Evolutionary conservation across 2,113 vertebrate genomes (phyloP), one percentile per base, ranked within the genome.

Genomic region (Progne subis): DNA sequence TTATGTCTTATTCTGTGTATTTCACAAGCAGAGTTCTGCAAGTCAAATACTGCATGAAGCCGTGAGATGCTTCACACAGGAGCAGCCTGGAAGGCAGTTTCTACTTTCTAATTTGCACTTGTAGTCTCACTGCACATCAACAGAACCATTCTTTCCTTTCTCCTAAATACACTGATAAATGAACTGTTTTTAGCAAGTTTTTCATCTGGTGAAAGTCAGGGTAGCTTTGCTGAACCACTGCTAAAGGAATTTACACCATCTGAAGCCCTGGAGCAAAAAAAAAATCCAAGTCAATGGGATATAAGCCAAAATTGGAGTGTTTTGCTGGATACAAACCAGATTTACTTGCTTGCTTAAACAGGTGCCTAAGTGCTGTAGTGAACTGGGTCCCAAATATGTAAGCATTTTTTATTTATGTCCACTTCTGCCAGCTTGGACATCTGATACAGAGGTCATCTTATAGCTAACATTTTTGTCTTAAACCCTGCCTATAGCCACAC

Each of bases 381-480:
- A 92, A 77, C 8, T 49, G n/a, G 23, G 37, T 44, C 49, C 76
- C 85, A 90, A 90, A 90, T 72, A 78, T 10, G 1, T 55, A 19
- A 65, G 37, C 64, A 49, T 88, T 94, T 92, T 92, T 92, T 63
- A 95, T 95, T 91, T 82, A 75, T 68, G 88, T 83, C 76, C 57
- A 61, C 53, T 96, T 93, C 74, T 94, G 50, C 72, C 64, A 82
- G 79, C 80, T 78, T 79, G 77, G 94, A 93, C 72, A 96, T 90
- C 69, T 92, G 93, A 95, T 95, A 96, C 65, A 88, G 79, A 88
- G 64, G 72, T 92, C 82, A 86, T 86, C 79, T 75, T 96, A 81
- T 32, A 92, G 88, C 82, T 91, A 93, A 80, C 60, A 75, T 86
- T 95, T 97, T 94, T 95, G 49, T 64, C 44, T 86, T 90, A 96